These are phyloP conservation scores for Psephotus haematonotus DNA, from an alignment of 2,113 vertebrate genomes.

Conservation along the genomic window DNA sequence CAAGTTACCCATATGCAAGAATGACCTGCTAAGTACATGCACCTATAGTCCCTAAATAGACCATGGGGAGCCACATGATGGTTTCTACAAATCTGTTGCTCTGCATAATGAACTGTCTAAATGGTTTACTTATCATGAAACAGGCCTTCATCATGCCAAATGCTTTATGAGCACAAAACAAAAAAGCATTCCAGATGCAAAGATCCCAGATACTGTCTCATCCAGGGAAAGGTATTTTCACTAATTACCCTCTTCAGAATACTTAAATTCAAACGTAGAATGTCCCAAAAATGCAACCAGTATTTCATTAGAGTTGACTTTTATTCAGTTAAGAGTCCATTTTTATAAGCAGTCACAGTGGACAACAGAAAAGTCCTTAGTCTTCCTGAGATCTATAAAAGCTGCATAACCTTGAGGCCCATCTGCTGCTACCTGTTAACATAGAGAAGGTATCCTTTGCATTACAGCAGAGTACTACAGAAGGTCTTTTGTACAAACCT, in stretches of 20 bases:
- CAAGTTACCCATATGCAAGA: not conserved
- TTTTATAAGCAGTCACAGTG: not conserved
- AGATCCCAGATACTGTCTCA: not conserved
- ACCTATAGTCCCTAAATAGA: not conserved
- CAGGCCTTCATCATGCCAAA: not conserved
- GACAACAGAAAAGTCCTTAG: not conserved
- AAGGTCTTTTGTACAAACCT: not conserved
- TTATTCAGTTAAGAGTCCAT: not conserved
- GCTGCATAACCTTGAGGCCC: not conserved
- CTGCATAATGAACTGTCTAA: not conserved
- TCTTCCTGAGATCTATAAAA: not conserved
- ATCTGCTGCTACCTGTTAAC: not conserved
- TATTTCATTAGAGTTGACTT: not conserved
- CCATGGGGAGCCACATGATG: not conserved
- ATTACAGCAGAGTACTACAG: not conserved
- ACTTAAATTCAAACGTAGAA: not conserved
- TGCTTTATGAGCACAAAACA: not conserved
- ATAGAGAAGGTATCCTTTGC: not conserved
- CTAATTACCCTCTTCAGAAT: not conserved
- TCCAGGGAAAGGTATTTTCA: not conserved
- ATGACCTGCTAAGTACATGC: fast-evolving
- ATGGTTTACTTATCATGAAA: not conserved
- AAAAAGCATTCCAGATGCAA: not conserved
- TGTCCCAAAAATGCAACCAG: not conserved
- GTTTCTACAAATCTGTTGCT: not conserved